These are phyloP conservation scores for Zaprionus kolodkinae DNA, from an alignment of 1,140 invertebrate genomes.

Conservation along the genomic window DNA sequence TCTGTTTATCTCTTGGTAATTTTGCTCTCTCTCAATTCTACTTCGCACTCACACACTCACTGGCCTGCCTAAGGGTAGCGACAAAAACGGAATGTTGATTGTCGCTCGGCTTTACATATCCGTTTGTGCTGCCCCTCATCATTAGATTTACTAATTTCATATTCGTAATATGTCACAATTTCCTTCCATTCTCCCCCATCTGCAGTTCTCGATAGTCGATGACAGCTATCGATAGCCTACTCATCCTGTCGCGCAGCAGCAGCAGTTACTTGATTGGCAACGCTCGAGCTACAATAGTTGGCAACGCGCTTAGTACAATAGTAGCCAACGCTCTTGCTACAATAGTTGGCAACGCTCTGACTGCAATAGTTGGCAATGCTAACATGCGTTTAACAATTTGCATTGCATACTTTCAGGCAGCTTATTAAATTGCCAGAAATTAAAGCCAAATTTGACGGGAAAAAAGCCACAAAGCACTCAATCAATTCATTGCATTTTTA, in stretches of 20 bases:
- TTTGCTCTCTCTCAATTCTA: constrained; percentile 10
- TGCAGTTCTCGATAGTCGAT: constrained; percentile 10
- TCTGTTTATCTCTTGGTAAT: background rate
- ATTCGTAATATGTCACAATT: constrained; percentile 27
- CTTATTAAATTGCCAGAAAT: background rate
- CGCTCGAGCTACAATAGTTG: background rate
- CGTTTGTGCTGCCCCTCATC: constrained; percentile 59
- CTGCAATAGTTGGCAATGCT: background rate
- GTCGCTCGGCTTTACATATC: constrained; percentile 68
- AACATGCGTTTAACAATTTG: too few relatives aligned
- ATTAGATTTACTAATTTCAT: constrained; percentile 26
- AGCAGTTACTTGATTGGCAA: too few relatives aligned
- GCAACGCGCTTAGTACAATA: background rate
- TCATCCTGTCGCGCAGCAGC: too few relatives aligned
- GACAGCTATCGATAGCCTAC: constrained; percentile 2
- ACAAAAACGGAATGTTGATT: constrained; percentile 58
- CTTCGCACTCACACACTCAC: constrained; percentile 23
- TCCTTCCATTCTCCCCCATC: background rate
- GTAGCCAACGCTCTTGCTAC: too few relatives aligned
- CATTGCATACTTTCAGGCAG: constrained; percentile 22
- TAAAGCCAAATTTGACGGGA: too few relatives aligned
- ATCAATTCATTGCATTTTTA: constrained; percentile 32
- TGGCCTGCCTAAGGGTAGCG: constrained; percentile 47
- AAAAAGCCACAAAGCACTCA: too few relatives aligned
- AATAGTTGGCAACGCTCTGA: background rate